Conservation (phyloP, 2,113 vertebrate species). For the Osmerus mordax region DNA sequence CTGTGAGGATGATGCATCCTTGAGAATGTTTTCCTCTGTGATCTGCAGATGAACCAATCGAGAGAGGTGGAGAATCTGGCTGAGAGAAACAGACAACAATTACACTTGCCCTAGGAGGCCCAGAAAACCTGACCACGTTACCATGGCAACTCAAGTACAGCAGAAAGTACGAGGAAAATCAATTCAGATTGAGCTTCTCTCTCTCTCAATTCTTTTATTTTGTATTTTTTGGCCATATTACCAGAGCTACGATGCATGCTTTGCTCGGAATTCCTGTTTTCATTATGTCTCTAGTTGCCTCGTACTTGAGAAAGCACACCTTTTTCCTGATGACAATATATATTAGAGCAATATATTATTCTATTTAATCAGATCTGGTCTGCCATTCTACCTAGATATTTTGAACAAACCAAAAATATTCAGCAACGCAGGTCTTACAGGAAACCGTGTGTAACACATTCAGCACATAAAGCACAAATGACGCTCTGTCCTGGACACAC, state of each 20-base stretch:
- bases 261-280: slow-evolving; percentile 31
- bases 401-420: no score
- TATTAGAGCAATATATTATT: no score
- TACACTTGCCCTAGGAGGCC: slow-evolving; percentile 78
- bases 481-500: slow-evolving; percentile 39
- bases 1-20: slow-evolving; percentile 24
- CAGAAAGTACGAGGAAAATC: slow-evolving; percentile 77
- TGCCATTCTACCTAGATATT: no score
- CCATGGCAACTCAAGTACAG: slow-evolving; percentile 79
- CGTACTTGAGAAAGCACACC: no score
- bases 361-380: no score
- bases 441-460: slow-evolving; percentile 4
- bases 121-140: slow-evolving; percentile 76
- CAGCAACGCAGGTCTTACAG: not conserved
- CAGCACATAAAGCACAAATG: slow-evolving; percentile 42
- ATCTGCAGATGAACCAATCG: slow-evolving; percentile 25
- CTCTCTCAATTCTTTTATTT: slow-evolving; percentile 41
- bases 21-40: slow-evolving; percentile 20
- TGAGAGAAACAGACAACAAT: slow-evolving; percentile 73
- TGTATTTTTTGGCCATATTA: slow-evolving; percentile 45
- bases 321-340: no score
- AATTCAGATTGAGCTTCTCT: slow-evolving; percentile 69
- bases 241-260: slow-evolving; percentile 54
- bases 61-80: slow-evolving; percentile 52
- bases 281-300: no score